Base-by-base conservation (phyloP, 2,888 invertebrate species). In the Ornithoptera alexandrae region DNA sequence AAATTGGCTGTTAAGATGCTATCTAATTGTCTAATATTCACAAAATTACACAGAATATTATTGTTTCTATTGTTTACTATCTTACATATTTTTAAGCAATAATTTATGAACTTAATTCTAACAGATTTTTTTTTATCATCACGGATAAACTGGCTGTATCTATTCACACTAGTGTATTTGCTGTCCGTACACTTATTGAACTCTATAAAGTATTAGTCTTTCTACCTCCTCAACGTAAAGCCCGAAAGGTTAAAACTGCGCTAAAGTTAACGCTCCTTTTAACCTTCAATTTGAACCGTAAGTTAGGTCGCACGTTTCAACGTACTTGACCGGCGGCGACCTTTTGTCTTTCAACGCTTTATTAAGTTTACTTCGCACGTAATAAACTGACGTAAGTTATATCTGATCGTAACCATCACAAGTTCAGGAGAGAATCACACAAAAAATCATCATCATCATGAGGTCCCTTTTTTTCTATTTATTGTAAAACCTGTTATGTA, bases 261-360 rank as follows among this genome's bases (percentile, higher is more conserved):
- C 62, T 39, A 36, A 42, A 57, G 39, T 62, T 57, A 68, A 59
- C 53, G 64, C 71, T 18, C 65, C 58, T 60, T 39, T 62, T 62
- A 68, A 70, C 66, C 66, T 65, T 70, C 69, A 63, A 62, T 24
- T 39, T 10, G 18, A 61, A 56, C 17, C 56, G 18, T 36, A 65
- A 65, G 58, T 63, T 68, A 62, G 46, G 17, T 39, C 39, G 65
- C 58, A 68, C 64, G 68, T 10, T 22, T 24, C 24, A 18, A 70
- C 71, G 75, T 70, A 73, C 74, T 72, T 82, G 83, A 84, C 83
- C 84, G 85, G 84, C 85, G 80, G 84, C 80, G 82, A 85, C 84
- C 85, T 85, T 82, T 80, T 63, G 68, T 68, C 68, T 64, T 64
- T 53, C 36, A n/a, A 58, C 57, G 36, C 50, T 50, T 53, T 24